Evolutionary conservation across 2,797 vertebrate genomes (phyloP).

Genomic region (Manis crassicaudata): DNA sequence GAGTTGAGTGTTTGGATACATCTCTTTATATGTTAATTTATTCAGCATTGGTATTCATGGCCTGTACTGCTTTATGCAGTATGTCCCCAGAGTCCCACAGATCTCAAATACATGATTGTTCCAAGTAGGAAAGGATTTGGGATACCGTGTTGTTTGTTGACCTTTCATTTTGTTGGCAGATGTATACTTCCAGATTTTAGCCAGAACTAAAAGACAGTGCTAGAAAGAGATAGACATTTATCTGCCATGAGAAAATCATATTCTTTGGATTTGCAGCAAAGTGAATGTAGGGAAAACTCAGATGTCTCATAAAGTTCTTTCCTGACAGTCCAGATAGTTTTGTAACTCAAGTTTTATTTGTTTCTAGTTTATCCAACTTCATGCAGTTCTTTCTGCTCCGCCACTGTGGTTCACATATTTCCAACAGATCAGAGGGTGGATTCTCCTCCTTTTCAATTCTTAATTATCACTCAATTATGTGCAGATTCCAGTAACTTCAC

Average conservation of each 20-base stretch:
- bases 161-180: neutral
- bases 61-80: neutral
- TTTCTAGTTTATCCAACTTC: neutral
- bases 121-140: slow-evolving; percentile 39
- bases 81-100: neutral
- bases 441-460: neutral
- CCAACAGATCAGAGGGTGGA: neutral
- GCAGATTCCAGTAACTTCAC: neutral
- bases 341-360: neutral
- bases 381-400: neutral
- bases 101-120: neutral
- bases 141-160: neutral
- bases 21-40: slow-evolving; percentile 41
- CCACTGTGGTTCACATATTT: neutral
- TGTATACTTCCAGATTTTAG: slow-evolving; percentile 18
- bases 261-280: slow-evolving; percentile 18
- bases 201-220: neutral
- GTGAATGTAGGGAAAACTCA: neutral
- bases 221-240: slow-evolving; percentile 23
- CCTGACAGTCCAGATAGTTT: neutral
- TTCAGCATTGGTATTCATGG: neutral
- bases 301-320: neutral
- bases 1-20: neutral
- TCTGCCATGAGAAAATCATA: neutral
- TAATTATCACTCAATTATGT: neutral